Base-by-base conservation (phyloP, 2,888 invertebrate species). In the Eubasilissa splendida region DNA sequence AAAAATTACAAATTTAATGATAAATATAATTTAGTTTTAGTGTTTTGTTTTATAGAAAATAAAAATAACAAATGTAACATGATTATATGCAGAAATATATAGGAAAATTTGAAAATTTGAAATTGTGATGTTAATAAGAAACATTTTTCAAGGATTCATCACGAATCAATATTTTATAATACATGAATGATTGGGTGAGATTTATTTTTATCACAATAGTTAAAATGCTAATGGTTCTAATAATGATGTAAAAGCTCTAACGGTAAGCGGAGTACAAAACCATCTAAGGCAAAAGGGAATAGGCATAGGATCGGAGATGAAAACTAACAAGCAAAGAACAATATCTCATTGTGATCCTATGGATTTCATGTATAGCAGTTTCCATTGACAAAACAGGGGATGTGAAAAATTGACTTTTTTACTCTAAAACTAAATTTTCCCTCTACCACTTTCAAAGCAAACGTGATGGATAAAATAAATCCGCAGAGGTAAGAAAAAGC, bases 381-480 rank as follows among this genome's bases (percentile, higher is more conserved):
- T 22, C 52, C 60, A 60, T 52, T 12, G 14, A 14, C 31, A 22
- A 9, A 11, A 60, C 50, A 53, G 50, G 60, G 50, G 9, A 56
- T 14, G 65, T 50, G 56, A 68, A 70, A 33, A 68, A 58, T 59
- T 22, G 33, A 70, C 33, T 52, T 10, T 71, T 5, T 52, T 14
- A 10, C 56, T 66, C 68, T 70, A 77, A 50, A 75, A 42, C 71
- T 77, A 73, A 42, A n/a, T 77, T 54, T 11, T 79, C 50, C 66
- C 71, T 65, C 83, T 83, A 83, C 73, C 74, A 53, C n/a, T 81
- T 53, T 63, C 12, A 75, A 81, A 81, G 83, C 83, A 68, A 76
- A 83, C 58, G 77, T 74, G 77, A 54, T 80, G 80, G 11, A 66
- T 76, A 42, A 68, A 68, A 76, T 31, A 53, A 77, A 77, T 22